phyloP scores from a whole-genome alignment of 2,888 invertebrate species.

The Meganola albula region DNA sequence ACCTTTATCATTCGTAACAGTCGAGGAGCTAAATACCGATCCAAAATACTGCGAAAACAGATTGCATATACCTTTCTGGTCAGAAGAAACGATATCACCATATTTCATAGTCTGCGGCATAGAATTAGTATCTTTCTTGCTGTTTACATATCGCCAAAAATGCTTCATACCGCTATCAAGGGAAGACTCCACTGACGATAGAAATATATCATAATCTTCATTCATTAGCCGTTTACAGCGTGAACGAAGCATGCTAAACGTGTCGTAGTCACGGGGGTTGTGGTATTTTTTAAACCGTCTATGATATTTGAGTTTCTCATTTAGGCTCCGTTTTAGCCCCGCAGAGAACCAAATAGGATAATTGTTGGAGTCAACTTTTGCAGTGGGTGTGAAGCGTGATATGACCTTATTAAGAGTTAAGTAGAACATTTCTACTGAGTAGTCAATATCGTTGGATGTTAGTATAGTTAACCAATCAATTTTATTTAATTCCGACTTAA shows the following conservation, averaged over 20 bases:
- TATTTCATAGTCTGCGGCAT: constrained; percentile 1
- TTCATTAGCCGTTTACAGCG: constrained; percentile 2
- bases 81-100: neutral
- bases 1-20: too few relatives aligned
- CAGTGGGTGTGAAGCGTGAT: neutral
- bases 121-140: neutral
- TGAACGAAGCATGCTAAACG: constrained; percentile 1
- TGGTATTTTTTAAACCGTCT: neutral
- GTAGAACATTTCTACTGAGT: neutral
- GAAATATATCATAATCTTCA: neutral
- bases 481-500: neutral
- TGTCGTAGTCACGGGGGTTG: constrained; percentile 6
- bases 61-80: neutral
- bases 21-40: constrained; percentile 4
- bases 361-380: too few relatives aligned
- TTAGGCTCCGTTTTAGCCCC: too few relatives aligned
- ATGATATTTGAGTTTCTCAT: constrained; percentile 2
- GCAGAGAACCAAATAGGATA: too few relatives aligned
- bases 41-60: constrained; percentile 5
- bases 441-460: neutral
- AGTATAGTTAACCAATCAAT: neutral
- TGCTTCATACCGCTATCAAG: constrained; percentile 2
- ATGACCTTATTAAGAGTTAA: neutral
- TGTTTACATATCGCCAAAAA: constrained; percentile 7
- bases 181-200: neutral